phyloP scores from a whole-genome alignment of 2,888 invertebrate genomes.

The Meteorus cinctellus region DNA sequence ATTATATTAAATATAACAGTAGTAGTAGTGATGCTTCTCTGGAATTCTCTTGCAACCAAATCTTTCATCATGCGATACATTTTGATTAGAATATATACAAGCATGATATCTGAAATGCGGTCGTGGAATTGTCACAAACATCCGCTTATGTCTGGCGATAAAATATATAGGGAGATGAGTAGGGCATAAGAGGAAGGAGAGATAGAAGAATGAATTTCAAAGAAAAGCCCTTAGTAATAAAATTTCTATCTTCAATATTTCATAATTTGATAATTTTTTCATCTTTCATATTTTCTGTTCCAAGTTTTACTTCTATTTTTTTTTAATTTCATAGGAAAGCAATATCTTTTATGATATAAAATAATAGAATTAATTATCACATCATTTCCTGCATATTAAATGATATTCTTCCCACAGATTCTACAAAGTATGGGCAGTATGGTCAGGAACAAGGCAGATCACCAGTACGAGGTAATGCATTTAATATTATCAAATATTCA shows the following conservation, averaged over 20 bases:
- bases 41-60: not conserved
- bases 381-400: conserved; percentile 29
- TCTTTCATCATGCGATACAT: conserved; percentile 27
- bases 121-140: conserved; percentile 50
- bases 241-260: not conserved
- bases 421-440: conserved; percentile 53
- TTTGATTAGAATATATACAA: conserved; percentile 13
- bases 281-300: not conserved
- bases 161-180: conserved; percentile 11
- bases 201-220: not conserved
- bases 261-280: not conserved
- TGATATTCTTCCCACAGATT: conserved; percentile 53
- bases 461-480: conserved; percentile 57
- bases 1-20: not conserved
- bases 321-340: not conserved
- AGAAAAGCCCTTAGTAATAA: conserved; percentile 2
- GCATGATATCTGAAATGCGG: conserved; percentile 32
- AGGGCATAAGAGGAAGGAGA: not conserved
- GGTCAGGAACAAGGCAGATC: conserved; percentile 53
- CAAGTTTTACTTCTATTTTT: not conserved
- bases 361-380: conserved; percentile 35
- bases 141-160: conserved; percentile 46
- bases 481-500: not conserved
- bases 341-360: conserved; percentile 38
- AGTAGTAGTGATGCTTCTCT: not conserved